Conservation (phyloP, 2,797 vertebrate species). For the Salmo trutta region DNA sequence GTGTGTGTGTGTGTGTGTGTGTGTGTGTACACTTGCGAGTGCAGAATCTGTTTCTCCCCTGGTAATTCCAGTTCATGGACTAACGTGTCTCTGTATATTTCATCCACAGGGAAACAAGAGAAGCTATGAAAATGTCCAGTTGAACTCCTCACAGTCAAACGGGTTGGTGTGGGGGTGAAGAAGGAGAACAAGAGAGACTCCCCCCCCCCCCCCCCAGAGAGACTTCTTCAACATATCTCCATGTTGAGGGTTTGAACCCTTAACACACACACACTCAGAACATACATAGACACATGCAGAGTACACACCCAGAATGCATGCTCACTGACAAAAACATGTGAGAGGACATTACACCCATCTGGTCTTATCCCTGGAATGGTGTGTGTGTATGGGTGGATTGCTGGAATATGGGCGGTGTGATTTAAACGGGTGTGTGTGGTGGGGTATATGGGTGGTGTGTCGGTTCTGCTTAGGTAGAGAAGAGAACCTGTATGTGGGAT, state of each 20-base stretch:
- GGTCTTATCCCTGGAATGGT: slow-evolving; percentile 63
- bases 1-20: neutral
- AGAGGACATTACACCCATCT: slow-evolving; percentile 37
- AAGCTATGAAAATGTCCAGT: slow-evolving; percentile 90
- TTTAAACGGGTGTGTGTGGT: neutral
- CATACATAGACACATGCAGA: no score
- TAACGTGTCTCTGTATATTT: slow-evolving; percentile 47
- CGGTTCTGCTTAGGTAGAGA: no score
- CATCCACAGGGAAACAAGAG: slow-evolving; percentile 85
- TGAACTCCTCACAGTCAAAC: slow-evolving; percentile 87
- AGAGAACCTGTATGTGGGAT: slow-evolving; percentile 44
- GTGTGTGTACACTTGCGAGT: neutral
- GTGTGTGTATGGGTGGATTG: slow-evolving; percentile 25
- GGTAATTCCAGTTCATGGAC: neutral
- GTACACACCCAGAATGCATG: neutral
- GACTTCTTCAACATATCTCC: slow-evolving; percentile 42
- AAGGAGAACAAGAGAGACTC: slow-evolving; percentile 6
- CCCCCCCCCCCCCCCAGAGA: slow-evolving; percentile 11
- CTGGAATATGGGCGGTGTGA: slow-evolving; percentile 3
- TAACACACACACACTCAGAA: slow-evolving; percentile 5
- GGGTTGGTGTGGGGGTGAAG: slow-evolving; percentile 79
- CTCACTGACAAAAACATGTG: slow-evolving; percentile 23
- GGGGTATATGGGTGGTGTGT: slow-evolving; percentile 13
- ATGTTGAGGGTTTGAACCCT: slow-evolving; percentile 56
- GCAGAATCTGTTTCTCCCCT: neutral